Evolutionary conservation across 2,888 invertebrate genomes (phyloP), one percentile per base, ranked within the genome.

Genomic region (Agonopterix alstromeriana): DNA sequence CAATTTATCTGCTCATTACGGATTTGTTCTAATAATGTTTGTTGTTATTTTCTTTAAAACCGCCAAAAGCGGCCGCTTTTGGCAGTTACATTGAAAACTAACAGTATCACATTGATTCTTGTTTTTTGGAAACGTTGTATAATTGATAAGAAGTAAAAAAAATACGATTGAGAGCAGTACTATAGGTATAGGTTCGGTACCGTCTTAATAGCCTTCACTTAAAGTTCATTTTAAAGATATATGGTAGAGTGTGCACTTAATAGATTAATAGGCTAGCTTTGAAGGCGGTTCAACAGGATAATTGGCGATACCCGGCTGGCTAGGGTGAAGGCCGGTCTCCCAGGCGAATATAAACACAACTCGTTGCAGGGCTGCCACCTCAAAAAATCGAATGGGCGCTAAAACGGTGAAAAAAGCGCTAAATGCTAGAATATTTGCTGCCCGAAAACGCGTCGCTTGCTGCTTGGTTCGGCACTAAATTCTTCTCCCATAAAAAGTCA

Each of bases 301-400:
- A 77, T 71, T 52, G 65, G 49, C 56, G 57, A 46, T 58, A 60
- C 63, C 7, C 27, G 27, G 27, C 27, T 27, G n/a, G 38, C 38
- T 38, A 66, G 62, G 62, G 63, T 69, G 69, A 75, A 75, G 77
- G 77, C 61, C 73, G 56, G 51, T 55, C 63, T 65, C 61, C 57
- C 60, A 55, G 52, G 48, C 54, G 43, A 43, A 53, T 55, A 56
- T 61, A 53, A 47, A 48, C 56, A 43, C 53, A 46, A 38, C 40
- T 47, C 45, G 35, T 43, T 42, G 10, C 9, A 58, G 53, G 49
- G 57, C 27, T 27, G 27, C 27, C 27, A 27, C 27, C 27, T 27
- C 27, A 5, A 27, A 27, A 27, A 27, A 27, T 5, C 27, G 5
- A 27, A 5, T 27, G 27, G 3, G 27, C 27, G 27, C 27, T 27